Percentiles rank a stretch among this genome's conserved stretches.
Evolutionary conservation across 2,888 invertebrate species (phyloP).

Genomic region (Himalopsyche tibetana): DNA sequence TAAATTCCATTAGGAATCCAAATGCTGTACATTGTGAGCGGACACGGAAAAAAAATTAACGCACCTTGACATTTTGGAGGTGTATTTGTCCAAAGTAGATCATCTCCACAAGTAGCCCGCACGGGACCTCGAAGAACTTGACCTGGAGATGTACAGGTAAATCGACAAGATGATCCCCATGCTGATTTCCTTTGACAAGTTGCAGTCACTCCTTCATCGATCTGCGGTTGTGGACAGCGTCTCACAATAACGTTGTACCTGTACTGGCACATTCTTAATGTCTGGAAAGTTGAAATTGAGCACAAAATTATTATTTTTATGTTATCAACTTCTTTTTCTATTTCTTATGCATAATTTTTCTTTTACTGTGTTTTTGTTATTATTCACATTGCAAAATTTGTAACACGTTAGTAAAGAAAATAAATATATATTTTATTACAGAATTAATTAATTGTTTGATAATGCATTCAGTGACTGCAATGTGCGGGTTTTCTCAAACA

Average conservation of each 20-base stretch:
- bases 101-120: constrained; percentile 52
- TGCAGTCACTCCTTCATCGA: constrained; percentile 68
- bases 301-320: too few relatives aligned
- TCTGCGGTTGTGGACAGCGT: constrained; percentile 71
- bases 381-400: too few relatives aligned
- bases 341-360: too few relatives aligned
- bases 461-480: too few relatives aligned
- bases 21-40: too few relatives aligned
- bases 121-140: constrained; percentile 38
- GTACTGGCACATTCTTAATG: constrained; percentile 73
- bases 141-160: constrained; percentile 68
- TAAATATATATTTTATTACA: too few relatives aligned
- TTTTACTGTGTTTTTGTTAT: too few relatives aligned
- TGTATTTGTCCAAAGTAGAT: constrained; percentile 51
- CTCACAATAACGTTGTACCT: constrained; percentile 73
- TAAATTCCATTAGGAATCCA: too few relatives aligned
- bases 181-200: constrained; percentile 67
- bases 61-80: constrained; percentile 57
- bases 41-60: not conserved
- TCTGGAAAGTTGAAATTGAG: constrained; percentile 68
- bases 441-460: too few relatives aligned
- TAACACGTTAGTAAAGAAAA: too few relatives aligned
- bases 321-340: too few relatives aligned
- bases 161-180: constrained; percentile 70
- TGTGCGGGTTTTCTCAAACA: too few relatives aligned